Percentiles rank a stretch among this genome's conserved stretches.
These are phyloP conservation scores for Tachysurus vachellii DNA, from an alignment of 2,113 vertebrate species.

Conservation along the genomic window DNA sequence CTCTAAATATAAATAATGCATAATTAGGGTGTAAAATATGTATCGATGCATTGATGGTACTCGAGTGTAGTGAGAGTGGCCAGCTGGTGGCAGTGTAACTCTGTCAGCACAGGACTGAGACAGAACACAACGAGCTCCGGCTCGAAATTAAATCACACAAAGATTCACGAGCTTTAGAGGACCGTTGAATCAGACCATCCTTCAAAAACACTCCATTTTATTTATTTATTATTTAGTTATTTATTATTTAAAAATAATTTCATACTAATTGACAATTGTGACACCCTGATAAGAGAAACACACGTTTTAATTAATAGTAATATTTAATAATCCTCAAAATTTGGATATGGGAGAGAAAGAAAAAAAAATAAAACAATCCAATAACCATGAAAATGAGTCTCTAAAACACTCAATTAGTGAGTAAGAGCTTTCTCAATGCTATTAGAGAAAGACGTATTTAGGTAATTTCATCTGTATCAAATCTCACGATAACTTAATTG, in stretches of 20 bases:
- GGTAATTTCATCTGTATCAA: not conserved
- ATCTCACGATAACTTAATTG: not conserved
- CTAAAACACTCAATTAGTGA: not conserved
- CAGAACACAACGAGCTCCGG: not conserved
- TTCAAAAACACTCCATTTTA: not conserved
- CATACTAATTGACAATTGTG: not conserved
- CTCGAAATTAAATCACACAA: slow-evolving; percentile 4
- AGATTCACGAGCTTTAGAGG: slow-evolving; percentile 20
- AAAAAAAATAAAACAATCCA: not conserved
- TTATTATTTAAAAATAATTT: not conserved
- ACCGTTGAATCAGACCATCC: not conserved
- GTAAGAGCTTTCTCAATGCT: not conserved
- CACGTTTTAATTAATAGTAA: not conserved
- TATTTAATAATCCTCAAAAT: not conserved
- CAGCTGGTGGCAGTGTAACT: slow-evolving; percentile 37
- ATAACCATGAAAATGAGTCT: not conserved
- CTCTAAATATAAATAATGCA: not conserved
- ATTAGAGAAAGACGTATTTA: not conserved
- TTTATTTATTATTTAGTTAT: not conserved
- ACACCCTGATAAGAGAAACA: not conserved
- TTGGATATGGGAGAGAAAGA: too few species aligned
- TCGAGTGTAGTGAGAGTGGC: not conserved
- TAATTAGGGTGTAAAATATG: not conserved
- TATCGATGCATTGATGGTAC: not conserved
- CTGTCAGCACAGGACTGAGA: not conserved